These are phyloP conservation scores for Phymanthus crucifer DNA, from an alignment of 92 coral and sea anemone species.

Conservation along the genomic window DNA sequence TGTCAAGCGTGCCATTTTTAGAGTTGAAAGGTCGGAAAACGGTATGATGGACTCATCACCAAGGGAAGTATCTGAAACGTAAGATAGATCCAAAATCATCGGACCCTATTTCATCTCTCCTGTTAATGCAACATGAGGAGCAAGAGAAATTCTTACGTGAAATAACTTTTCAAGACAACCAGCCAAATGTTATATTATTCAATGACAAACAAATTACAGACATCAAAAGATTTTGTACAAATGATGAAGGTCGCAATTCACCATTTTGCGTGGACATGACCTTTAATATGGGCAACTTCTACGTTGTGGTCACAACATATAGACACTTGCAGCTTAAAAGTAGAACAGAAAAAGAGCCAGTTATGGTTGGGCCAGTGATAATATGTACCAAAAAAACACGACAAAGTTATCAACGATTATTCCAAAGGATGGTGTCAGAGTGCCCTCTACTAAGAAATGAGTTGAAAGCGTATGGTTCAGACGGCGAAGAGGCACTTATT, in stretches of 20 bases:
- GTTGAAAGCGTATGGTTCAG: conserved; percentile 50
- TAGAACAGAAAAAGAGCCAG: conserved; percentile 37
- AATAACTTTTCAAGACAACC: conserved; percentile 43
- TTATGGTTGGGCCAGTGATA: conserved; percentile 51
- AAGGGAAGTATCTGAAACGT: conserved; percentile 48
- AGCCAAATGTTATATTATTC: conserved; percentile 50
- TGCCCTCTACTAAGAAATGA: conserved; percentile 32
- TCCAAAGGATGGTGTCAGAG: conserved; percentile 41
- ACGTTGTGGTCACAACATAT: conserved; percentile 62
- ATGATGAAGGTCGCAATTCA: conserved; percentile 45
- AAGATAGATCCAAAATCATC: conserved; percentile 41
- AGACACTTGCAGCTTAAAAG: conserved; percentile 46
- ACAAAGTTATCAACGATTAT: conserved; percentile 43
- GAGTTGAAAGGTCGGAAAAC: conserved; percentile 35
- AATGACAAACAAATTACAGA: conserved; percentile 46
- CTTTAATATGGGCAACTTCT: conserved; percentile 51
- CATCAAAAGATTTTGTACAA: conserved; percentile 54
- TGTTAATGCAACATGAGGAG: conserved; percentile 44
- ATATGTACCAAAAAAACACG: conserved; percentile 43
- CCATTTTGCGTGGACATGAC: conserved; percentile 64
- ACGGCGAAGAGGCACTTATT: conserved; percentile 43
- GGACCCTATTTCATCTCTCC: conserved; percentile 41
- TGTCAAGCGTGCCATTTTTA: conserved; percentile 48
- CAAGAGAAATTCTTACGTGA: conserved; percentile 40
- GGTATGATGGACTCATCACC: conserved; percentile 61